These are phyloP conservation scores for Parotia lawesii DNA, from an alignment of 2,113 vertebrate genomes.

Conservation along the genomic window DNA sequence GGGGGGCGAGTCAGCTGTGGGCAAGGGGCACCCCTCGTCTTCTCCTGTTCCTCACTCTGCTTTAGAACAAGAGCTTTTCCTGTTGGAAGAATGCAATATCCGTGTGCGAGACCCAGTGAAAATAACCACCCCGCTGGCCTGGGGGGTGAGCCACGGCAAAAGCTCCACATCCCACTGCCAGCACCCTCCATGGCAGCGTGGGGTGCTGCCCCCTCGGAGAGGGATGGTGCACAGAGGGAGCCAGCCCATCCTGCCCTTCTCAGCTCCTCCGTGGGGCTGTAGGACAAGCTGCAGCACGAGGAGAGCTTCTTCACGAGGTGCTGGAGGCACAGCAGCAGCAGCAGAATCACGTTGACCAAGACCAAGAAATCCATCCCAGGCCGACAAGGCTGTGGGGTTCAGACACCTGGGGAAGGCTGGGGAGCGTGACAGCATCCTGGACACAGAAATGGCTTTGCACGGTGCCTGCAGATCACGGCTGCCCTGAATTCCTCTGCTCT, in stretches of 20 bases:
- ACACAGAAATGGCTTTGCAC: background rate
- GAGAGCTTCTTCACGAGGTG: background rate
- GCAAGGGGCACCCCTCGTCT: background rate
- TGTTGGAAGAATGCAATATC: background rate
- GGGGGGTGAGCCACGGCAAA: background rate
- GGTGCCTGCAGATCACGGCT: background rate
- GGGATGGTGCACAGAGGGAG: accelerated
- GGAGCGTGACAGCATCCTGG: accelerated
- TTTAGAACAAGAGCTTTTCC: background rate
- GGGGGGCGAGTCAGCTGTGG: background rate
- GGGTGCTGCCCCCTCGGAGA: accelerated
- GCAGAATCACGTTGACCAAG: accelerated
- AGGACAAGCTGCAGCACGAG: background rate
- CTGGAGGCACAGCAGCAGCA: background rate
- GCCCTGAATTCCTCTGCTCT: background rate
- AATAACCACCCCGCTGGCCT: accelerated
- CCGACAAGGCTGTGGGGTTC: accelerated
- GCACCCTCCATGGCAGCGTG: background rate
- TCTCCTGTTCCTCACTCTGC: background rate
- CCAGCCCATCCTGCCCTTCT: accelerated
- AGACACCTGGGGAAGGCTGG: background rate
- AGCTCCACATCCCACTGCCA: background rate
- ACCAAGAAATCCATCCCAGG: background rate
- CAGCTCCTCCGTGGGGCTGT: background rate
- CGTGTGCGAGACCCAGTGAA: background rate